Percentiles rank a stretch among this genome's conserved stretches.
These are phyloP conservation scores for Dicycla oo DNA, from an alignment of 2,888 invertebrate species.

Conservation along the genomic window DNA sequence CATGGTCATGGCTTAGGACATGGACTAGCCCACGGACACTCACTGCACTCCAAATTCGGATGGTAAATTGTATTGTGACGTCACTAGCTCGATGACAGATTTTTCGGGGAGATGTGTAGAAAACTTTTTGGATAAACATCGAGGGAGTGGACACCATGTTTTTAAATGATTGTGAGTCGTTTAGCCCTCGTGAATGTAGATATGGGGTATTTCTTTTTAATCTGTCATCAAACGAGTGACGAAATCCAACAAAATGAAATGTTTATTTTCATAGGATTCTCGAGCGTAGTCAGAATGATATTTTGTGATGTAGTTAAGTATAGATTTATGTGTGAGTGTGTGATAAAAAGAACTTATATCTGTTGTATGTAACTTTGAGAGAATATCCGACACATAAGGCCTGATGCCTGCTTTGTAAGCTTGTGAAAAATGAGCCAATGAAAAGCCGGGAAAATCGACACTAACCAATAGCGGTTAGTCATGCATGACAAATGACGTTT, in stretches of 20 bases:
- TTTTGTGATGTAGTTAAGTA: conserved; percentile 83
- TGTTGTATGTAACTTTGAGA: conserved; percentile 11
- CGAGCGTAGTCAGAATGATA: conserved; percentile 79
- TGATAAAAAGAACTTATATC: conserved; percentile 50
- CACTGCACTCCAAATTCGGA: conserved; percentile 69
- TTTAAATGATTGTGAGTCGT: conserved; percentile 43
- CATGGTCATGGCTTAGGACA: conserved; percentile 54
- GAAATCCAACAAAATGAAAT: conserved; percentile 52
- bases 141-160: conserved; percentile 55
- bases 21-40: conserved; percentile 43
- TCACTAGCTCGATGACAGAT: conserved; percentile 67
- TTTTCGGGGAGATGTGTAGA: neutral
- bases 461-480: conserved; percentile 14
- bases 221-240: conserved; percentile 63
- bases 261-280: conserved; percentile 75
- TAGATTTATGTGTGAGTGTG: conserved; percentile 64
- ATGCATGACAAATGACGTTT: conserved; percentile 22
- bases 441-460: neutral
- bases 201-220: conserved; percentile 10
- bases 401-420: neutral
- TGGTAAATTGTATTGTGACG: conserved; percentile 73
- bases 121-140: conserved; percentile 9
- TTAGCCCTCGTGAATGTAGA: conserved; percentile 47
- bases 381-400: neutral
- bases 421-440: neutral